A percentile compares a stretch with the other conserved stretches of the same genome.
Conservation (phyloP, 2,888 invertebrate genomes). For the Troides oblongomaculatus region DNA sequence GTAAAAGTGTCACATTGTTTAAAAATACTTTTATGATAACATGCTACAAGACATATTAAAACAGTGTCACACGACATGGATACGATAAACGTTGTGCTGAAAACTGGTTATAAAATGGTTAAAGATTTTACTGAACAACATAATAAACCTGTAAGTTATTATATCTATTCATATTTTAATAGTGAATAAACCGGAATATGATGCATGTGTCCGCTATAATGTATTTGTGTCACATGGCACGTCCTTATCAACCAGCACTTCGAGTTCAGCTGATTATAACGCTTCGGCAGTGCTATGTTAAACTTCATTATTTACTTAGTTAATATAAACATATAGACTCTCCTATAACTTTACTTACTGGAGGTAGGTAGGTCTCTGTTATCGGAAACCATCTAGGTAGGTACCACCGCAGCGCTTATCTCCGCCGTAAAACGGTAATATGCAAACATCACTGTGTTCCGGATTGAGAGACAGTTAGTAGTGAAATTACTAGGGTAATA, state of each 20-base stretch:
- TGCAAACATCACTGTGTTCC: no score
- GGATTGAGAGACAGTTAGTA: no score
- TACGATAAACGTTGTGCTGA: conserved; percentile 66
- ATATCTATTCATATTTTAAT: conserved; percentile 24
- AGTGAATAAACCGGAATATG: conserved; percentile 10
- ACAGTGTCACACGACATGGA: conserved; percentile 47
- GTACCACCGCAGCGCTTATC: no score
- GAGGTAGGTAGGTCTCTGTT: no score
- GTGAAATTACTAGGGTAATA: no score
- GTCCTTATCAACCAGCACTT: conserved; percentile 19
- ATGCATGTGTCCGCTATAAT: not conserved
- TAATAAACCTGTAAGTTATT: conserved; percentile 59
- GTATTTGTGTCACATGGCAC: conserved; percentile 15
- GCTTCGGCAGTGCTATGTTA: conserved; percentile 8
- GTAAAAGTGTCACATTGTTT: conserved; percentile 1
- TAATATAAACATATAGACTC: not conserved
- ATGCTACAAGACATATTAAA: not conserved
- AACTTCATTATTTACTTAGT: not conserved
- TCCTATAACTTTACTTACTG: no score
- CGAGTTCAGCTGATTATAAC: conserved; percentile 9
- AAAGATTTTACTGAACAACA: conserved; percentile 69
- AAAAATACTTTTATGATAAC: conserved; percentile 1
- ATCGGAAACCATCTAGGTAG: no score
- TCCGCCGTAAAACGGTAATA: no score
- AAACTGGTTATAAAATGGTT: conserved; percentile 71